These are phyloP conservation scores for Chamaetylas fuelleborni DNA, from an alignment of 2,113 vertebrate species.

Conservation along the genomic window DNA sequence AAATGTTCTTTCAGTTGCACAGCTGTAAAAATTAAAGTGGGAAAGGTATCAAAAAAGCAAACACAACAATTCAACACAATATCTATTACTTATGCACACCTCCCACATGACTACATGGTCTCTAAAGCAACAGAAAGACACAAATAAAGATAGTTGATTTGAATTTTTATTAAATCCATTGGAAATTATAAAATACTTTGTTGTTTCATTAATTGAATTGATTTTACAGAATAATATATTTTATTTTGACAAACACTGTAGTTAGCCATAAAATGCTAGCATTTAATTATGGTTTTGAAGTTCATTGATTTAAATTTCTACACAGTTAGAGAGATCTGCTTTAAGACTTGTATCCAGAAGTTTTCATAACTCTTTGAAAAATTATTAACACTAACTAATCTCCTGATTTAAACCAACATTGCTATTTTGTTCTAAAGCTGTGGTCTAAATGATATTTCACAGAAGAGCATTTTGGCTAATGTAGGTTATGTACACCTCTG, in stretches of 20 bases:
- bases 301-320: neutral
- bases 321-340: neutral
- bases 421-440: neutral
- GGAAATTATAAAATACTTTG: neutral
- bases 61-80: neutral
- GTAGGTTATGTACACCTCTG: neutral
- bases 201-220: neutral
- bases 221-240: neutral
- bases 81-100: neutral
- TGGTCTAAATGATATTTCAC: neutral
- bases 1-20: slow-evolving; percentile 52
- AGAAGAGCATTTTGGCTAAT: neutral
- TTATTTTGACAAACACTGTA: neutral
- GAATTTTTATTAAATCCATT: neutral
- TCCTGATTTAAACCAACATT: neutral
- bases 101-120: neutral
- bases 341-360: neutral
- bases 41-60: slow-evolving; percentile 49
- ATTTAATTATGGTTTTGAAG: neutral
- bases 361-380: neutral
- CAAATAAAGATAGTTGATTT: neutral
- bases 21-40: slow-evolving; percentile 62
- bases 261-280: neutral
- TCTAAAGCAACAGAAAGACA: neutral
- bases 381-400: neutral